These are phyloP conservation scores for Cataglyphis albicans DNA, from an alignment of 2,888 invertebrate species.

Conservation along the genomic window DNA sequence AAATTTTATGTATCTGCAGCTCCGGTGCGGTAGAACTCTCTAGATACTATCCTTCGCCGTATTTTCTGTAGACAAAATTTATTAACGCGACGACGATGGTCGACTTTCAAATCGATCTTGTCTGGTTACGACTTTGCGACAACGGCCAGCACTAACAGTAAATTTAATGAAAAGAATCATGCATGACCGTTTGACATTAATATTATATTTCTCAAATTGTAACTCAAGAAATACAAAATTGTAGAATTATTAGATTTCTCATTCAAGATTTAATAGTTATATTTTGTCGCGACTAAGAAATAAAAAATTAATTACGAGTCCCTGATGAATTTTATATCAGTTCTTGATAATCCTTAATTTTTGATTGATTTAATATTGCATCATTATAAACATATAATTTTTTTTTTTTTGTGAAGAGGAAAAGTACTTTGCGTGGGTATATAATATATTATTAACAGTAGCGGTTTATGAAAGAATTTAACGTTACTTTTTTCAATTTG, in stretches of 20 bases:
- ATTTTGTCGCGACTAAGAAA: background rate
- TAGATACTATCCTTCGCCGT: constrained; percentile 22
- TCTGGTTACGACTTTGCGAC: constrained; percentile 49
- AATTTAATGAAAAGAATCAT: constrained; percentile 16
- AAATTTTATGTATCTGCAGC: constrained; percentile 55
- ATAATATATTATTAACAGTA: background rate
- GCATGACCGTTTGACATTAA: background rate
- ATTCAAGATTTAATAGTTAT: constrained; percentile 3
- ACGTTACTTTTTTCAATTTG: constrained; percentile 5
- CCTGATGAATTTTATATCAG: background rate
- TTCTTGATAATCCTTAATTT: background rate
- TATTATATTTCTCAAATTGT: background rate
- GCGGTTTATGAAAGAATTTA: background rate
- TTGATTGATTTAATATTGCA: background rate
- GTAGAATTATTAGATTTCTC: background rate
- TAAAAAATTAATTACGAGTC: background rate
- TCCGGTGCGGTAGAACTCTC: constrained; percentile 28
- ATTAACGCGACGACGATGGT: constrained; percentile 49
- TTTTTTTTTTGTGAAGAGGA: background rate
- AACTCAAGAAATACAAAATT: background rate
- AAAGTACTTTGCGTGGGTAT: background rate
- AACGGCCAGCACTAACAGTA: constrained; percentile 4
- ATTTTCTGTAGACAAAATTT: constrained; percentile 56
- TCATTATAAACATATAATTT: background rate
- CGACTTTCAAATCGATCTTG: constrained; percentile 56